Evolutionary conservation across 92 coral and sea anemone genomes (phyloP), one percentile per base, ranked within the genome.

Genomic region (Actinostola sp.): DNA sequence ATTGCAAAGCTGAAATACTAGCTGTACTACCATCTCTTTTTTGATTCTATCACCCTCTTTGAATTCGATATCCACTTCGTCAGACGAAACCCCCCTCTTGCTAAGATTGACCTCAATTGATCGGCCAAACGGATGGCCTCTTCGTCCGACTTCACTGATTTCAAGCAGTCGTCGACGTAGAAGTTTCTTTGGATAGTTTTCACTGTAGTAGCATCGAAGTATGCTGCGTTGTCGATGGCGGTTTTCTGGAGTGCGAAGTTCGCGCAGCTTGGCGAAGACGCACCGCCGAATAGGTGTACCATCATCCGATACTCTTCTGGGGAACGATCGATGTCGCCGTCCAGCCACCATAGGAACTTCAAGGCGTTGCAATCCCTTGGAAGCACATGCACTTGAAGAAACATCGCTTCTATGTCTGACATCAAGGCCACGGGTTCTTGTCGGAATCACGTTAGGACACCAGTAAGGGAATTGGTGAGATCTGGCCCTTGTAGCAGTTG

Each of bases 401-500:
- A 81, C 85, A 80, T 80, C 2, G 72, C 78, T 39, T 64, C 76
- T 58, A 72, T 66, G 74, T 80, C 80, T 28, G 86, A 65, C 75
- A 57, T 81, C 34, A 81, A 64, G 61, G 80, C 72, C 14, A 74
- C 65, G 15, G 73, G 61, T 49, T 71, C 82, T 39, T 82, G 76
- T 53, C 77, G 74, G 67, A 82, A 82, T 66, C 77, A n/a, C 54
- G 76, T 74, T 61, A 82, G 71, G 20, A 82, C 82, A 51, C 79
- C 85, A 52, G 50, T 63, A 13, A 80, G 67, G 44, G 79, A 71
- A 63, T 80, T 80, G 39, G 86, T 81, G n/a, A 72, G 60, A 60
- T 73, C 76, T 70, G 76, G 81, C 81, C 70, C 81, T 76, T 66
- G 91, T 81, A 86, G 59, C 72, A 87, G 75, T 72, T 87, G 69